Evolutionary conservation across 2,797 vertebrate species (phyloP), one percentile per base, ranked within the genome.

Genomic region (Chelidonichthys spinosus): DNA sequence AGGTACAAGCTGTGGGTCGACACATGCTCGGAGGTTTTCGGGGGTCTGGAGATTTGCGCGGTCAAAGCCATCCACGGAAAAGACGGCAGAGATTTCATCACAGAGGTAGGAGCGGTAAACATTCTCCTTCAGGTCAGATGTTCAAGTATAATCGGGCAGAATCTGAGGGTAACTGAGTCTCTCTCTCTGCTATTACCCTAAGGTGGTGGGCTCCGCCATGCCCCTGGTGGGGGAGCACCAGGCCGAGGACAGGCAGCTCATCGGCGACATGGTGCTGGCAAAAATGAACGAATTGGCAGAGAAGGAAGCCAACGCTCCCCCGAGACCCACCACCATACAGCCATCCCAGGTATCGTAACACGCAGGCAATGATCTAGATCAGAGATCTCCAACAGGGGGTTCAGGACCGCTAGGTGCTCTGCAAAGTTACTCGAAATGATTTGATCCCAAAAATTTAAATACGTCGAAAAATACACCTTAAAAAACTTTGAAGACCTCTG

Each of bases 1-100:
- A 99, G 98, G 93, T 99, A 99, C 94, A 98, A 97, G 92, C 88
- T 97, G 50, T 99, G 98, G 98, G 97, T 98, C 18, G 97, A 99
- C 86, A 96, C 95, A 76, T 98, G 98, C 84, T 97, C 96, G 18
- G 96, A 98, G 93, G 95, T 99, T 73, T 99, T 98, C 60, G 98
- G 97, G 7, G 98, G 98, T 54, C 93, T 99, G 87, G 96, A 98
- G 52, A 96, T 99, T 87, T 99, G 98, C 82, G 98, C 97, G 44
- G 96, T 99, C 69, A 99, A 99, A 95, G 97, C 98, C 69, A 97
- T 99, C 35, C 97, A 99, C 62, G 98, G 98, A 43, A 99, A 99
- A 92, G 98, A 99, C 79, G 97, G 97, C 54, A 98, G 94, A 92
- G 98, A 99, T 93, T 98, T 97, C 87, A 97, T 99, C 92, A 98